Conservation (phyloP, 2,113 vertebrate species). For the Tauraco erythrolophus region DNA sequence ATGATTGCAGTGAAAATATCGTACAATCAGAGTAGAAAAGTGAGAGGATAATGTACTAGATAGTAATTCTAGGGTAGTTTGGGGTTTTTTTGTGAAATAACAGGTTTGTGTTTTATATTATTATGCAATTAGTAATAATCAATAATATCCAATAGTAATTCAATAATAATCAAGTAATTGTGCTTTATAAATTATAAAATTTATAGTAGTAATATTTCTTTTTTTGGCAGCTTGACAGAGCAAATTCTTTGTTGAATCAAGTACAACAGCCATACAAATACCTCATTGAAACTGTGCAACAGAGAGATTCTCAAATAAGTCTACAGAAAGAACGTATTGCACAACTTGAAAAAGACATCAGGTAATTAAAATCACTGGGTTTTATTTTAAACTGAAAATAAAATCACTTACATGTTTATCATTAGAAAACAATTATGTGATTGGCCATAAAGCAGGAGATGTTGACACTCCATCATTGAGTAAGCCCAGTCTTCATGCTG, state of each 20-base stretch:
- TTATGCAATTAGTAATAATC: neutral
- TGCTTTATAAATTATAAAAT: neutral
- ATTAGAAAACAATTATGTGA: neutral
- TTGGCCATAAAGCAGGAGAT: neutral
- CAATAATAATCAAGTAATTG: neutral
- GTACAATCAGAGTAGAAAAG: neutral
- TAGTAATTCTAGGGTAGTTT: neutral
- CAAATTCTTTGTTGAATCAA: constrained; percentile 89
- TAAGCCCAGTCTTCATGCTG: neutral
- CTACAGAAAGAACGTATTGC: constrained; percentile 79
- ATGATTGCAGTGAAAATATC: neutral
- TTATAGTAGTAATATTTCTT: neutral
- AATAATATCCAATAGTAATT: neutral
- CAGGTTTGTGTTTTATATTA: neutral
- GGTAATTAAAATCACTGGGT: constrained; percentile 74
- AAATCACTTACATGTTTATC: neutral
- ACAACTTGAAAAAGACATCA: constrained; percentile 87
- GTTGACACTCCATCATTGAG: neutral
- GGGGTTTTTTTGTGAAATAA: neutral
- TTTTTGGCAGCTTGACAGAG: constrained; percentile 82
- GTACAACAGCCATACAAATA: constrained; percentile 94
- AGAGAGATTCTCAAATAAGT: constrained; percentile 88
- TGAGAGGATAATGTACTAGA: neutral
- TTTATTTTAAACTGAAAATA: neutral
- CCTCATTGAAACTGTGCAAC: constrained; percentile 89